Conservation (phyloP, 35 echinoderm and acorn worm species). For the Diadema setosum region DNA sequence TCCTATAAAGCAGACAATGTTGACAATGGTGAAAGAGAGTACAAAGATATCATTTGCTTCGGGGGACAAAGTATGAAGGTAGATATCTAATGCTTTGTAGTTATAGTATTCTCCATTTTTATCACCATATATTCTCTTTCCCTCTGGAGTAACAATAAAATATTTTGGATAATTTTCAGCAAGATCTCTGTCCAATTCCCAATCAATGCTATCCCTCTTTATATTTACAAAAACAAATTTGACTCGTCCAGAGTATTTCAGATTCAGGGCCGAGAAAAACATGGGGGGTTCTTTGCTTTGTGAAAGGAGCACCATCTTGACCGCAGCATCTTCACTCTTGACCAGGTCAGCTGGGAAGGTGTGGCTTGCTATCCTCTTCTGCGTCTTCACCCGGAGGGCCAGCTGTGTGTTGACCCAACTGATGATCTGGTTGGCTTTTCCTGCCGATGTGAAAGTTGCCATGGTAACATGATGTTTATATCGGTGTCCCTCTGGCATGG, state of each 20-base stretch:
- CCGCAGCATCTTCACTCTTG: background rate
- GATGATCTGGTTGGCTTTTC: constrained; percentile 36
- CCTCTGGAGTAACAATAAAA: constrained; percentile 65
- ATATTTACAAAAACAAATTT: constrained; percentile 64
- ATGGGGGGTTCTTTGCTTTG: constrained; percentile 17
- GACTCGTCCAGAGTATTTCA: constrained; percentile 85
- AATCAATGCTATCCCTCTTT: too few species aligned
- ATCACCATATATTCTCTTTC: constrained; percentile 40
- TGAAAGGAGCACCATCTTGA: constrained; percentile 60
- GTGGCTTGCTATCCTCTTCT: background rate
- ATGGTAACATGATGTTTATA: constrained; percentile 84
- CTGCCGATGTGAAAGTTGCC: constrained; percentile 34
- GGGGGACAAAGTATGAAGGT: constrained; percentile 62
- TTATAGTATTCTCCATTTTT: constrained; percentile 73
- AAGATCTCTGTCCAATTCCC: too few species aligned
- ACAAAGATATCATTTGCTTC: constrained; percentile 91
- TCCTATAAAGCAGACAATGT: constrained; percentile 82
- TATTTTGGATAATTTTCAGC: too few species aligned
- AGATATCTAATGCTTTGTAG: constrained; percentile 42
- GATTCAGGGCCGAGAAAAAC: constrained; percentile 74
- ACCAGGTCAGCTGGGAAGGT: constrained; percentile 16
- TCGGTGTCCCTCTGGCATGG: constrained; percentile 76
- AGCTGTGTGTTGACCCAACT: constrained; percentile 75
- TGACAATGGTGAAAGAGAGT: constrained; percentile 53
- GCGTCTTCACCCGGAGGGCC: constrained; percentile 28